phyloP scores from a whole-genome alignment of 2,113 vertebrate genomes.

The Grantiella picta region DNA sequence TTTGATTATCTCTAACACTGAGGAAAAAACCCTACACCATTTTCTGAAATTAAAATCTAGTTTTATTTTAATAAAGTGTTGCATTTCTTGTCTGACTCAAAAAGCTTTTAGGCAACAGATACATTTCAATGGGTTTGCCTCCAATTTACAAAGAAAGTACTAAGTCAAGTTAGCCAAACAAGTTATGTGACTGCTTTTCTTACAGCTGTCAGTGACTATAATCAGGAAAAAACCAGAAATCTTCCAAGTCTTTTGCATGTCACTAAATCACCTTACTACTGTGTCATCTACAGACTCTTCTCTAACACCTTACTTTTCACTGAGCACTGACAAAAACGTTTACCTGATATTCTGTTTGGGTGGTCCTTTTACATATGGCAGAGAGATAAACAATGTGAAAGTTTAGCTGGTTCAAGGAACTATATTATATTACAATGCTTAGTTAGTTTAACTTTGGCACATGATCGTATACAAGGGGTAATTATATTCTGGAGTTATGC shows the following conservation, averaged over 20 bases:
- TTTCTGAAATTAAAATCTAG: neutral
- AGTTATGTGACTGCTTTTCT: neutral
- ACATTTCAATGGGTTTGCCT: neutral
- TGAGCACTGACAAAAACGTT: neutral
- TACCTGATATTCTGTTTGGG: neutral
- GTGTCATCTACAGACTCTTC: neutral
- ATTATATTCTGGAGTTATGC: slow-evolving; percentile 12
- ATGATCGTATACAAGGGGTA: neutral
- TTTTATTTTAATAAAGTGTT: neutral
- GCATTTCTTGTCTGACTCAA: neutral
- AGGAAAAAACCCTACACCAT: neutral
- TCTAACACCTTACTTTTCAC: neutral
- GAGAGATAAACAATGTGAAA: slow-evolving; percentile 12
- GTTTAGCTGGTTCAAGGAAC: slow-evolving; percentile 9
- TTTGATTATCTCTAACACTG: neutral
- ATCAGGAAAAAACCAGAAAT: neutral
- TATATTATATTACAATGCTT: slow-evolving; percentile 10
- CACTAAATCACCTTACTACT: neutral
- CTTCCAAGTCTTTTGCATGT: neutral
- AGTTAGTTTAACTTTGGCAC: slow-evolving; percentile 32
- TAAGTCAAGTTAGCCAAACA: neutral
- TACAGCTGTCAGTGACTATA: neutral
- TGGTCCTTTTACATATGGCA: slow-evolving; percentile 28
- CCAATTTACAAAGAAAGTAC: neutral
- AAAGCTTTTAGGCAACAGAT: neutral